Base-by-base conservation (phyloP, 2,888 invertebrate species). In the Heliconius hortense region DNA sequence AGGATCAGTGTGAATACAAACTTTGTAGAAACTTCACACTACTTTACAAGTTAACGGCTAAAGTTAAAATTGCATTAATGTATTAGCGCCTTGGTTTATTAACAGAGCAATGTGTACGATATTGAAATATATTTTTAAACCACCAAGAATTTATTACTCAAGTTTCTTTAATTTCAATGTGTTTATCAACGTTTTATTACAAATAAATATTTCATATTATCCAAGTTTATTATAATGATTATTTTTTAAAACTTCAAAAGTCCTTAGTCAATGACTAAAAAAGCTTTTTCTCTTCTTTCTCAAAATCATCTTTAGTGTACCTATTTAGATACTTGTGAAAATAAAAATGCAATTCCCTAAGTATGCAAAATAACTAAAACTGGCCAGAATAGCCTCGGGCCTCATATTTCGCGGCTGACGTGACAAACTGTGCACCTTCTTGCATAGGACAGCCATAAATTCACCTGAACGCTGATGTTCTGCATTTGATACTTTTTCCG, bases 381-480 rank as follows among this genome's bases (percentile, higher is more conserved):
- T 64, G 73, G 69, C n/a, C 63, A 63, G 39, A 35, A 63, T 48
- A 53, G 73, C 66, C 53, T 13, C 73, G 68, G 24, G 48, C 68
- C 81, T 80, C 81, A 83, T 82, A 83, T 84, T 81, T 84, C 81
- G 81, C 74, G 75, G 80, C 72, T 78, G 79, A 79, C 79, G 80
- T 83, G 82, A 82, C 79, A 81, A 82, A 83, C 81, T 79, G 81
- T 75, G 79, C 77, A 75, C 73, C 79, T 79, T 74, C 80, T 74
- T 81, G 80, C 78, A 76, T 78, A 77, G 63, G 80, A 81, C 82
- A 76, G 75, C 79, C 79, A 80, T 83, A 83, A 82, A 81, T 83
- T 83, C 80, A 81, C 81, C 80, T 78, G 78, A 78, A 80, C 80
- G 79, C 73, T 82, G 81, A 81, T 80, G 80, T 76, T 75, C 77